Percentiles rank a stretch among this genome's conserved stretches.
phyloP scores from a whole-genome alignment of 1,140 invertebrate species.

The Drosophila subpulchrella region DNA sequence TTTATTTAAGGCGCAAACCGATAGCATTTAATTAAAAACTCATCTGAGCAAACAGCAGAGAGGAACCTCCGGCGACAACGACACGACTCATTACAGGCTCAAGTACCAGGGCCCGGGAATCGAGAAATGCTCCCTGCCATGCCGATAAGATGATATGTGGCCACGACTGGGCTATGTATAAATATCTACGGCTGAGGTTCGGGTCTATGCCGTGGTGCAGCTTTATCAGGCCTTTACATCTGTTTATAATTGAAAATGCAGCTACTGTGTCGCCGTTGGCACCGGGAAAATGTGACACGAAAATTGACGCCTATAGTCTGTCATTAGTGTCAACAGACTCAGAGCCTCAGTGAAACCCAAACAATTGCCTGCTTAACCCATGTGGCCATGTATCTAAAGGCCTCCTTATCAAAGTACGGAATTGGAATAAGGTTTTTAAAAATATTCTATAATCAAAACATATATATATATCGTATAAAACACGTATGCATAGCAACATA shows the following conservation, averaged over 20 bases:
- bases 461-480: too few species aligned
- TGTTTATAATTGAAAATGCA: conserved; percentile 84
- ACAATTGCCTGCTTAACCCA: conserved; percentile 40
- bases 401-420: conserved; percentile 18
- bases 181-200: conserved; percentile 14
- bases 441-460: too few species aligned
- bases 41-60: conserved; percentile 72
- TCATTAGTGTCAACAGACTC: conserved; percentile 77
- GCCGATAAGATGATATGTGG: conserved; percentile 45
- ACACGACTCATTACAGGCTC: conserved; percentile 82
- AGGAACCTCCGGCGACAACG: conserved; percentile 10
- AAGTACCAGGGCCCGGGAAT: conserved; percentile 56
- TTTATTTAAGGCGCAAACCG: conserved; percentile 80
- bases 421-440: neutral
- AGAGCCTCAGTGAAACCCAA: conserved; percentile 7
- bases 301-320: conserved; percentile 81
- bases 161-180: conserved; percentile 28
- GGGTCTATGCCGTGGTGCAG: conserved; percentile 3
- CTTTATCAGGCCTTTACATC: conserved; percentile 79
- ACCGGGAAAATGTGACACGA: conserved; percentile 58
- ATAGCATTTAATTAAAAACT: conserved; percentile 83
- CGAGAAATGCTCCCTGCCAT: conserved; percentile 21
- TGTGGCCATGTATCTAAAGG: neutral
- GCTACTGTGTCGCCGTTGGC: conserved; percentile 67
- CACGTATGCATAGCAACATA: too few species aligned